Percentiles rank a stretch among this genome's conserved stretches.
phyloP scores from a whole-genome alignment of 1,140 invertebrate species.

The Saccostrea cuccullata region DNA sequence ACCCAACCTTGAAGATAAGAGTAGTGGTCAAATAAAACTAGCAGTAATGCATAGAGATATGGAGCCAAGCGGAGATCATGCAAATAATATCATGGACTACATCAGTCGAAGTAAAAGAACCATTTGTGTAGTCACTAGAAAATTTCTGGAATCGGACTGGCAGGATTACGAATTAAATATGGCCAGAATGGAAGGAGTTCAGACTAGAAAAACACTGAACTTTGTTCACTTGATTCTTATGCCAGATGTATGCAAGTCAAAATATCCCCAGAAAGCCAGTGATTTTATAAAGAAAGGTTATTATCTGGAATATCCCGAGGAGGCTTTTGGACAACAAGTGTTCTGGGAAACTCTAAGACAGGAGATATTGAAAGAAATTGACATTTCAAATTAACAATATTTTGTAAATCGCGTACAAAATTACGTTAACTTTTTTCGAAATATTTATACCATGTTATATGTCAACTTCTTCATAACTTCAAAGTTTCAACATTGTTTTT shows the following conservation, averaged over 20 bases:
- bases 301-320: neutral
- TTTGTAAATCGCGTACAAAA: too few relatives aligned
- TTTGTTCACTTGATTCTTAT: conserved; percentile 52
- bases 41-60: neutral
- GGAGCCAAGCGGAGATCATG: neutral
- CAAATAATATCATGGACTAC: neutral
- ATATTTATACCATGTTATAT: too few relatives aligned
- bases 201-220: conserved; percentile 51
- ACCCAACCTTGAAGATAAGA: neutral
- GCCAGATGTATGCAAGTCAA: conserved; percentile 3
- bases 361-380: neutral
- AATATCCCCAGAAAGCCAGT: neutral
- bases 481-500: too few relatives aligned
- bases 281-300: neutral
- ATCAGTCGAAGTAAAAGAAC: conserved; percentile 81
- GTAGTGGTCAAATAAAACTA: neutral
- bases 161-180: conserved; percentile 84
- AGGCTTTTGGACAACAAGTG: neutral
- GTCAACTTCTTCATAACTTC: too few relatives aligned
- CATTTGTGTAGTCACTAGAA: conserved; percentile 75
- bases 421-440: too few relatives aligned
- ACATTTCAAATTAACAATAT: too few relatives aligned
- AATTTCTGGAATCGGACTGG: conserved; percentile 79
- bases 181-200: conserved; percentile 63
- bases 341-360: conserved; percentile 1